Percentiles rank a stretch among this genome's conserved stretches.
These are phyloP conservation scores for Dolichotis patagonum DNA, from an alignment of 2,113 vertebrate genomes.

Conservation along the genomic window DNA sequence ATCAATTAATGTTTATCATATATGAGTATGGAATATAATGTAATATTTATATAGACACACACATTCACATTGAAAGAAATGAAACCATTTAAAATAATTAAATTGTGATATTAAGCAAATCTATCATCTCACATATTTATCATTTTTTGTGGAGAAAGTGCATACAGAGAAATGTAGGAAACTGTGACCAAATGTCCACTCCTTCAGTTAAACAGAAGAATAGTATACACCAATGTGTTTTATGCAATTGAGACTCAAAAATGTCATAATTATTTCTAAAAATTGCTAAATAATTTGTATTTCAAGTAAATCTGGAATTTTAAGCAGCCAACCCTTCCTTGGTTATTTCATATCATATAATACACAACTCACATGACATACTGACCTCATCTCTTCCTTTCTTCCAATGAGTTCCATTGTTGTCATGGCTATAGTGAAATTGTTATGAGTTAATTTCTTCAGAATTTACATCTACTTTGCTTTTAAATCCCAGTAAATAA, in stretches of 20 bases:
- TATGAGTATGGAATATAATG: not conserved
- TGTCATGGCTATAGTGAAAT: not conserved
- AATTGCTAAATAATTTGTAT: not conserved
- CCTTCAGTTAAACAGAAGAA: not conserved
- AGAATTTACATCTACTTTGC: not conserved
- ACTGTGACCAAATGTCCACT: not conserved
- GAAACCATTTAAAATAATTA: not conserved
- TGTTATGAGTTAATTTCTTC: not conserved
- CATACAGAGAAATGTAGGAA: not conserved
- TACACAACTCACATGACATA: not conserved
- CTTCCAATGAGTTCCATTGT: too few relatives aligned
- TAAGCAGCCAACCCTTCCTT: accelerated
- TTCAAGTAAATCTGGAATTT: not conserved
- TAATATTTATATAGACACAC: not conserved
- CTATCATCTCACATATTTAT: not conserved
- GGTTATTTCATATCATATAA: accelerated
- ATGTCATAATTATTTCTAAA: not conserved
- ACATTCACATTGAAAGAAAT: not conserved
- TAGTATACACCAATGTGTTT: not conserved
- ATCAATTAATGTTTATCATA: not conserved
- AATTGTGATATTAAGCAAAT: not conserved
- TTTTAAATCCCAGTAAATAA: not conserved
- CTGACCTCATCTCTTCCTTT: not conserved
- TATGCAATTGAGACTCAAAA: too few relatives aligned
- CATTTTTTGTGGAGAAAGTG: not conserved